These are phyloP conservation scores for Apotomis betuletana DNA, from an alignment of 2,888 invertebrate species.

Conservation along the genomic window DNA sequence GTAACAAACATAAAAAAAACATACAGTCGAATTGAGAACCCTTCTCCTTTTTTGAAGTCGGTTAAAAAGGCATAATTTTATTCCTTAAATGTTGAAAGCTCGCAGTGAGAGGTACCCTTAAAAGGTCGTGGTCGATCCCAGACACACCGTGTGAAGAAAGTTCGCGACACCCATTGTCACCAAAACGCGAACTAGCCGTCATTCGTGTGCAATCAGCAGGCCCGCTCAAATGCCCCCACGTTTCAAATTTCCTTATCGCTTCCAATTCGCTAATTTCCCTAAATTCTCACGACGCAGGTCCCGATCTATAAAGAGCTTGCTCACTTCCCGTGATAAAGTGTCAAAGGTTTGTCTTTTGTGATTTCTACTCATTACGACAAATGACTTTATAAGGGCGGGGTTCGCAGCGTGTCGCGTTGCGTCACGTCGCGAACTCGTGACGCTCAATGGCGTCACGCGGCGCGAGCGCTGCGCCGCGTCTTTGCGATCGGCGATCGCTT, in stretches of 20 bases:
- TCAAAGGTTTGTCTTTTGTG: constrained; percentile 65
- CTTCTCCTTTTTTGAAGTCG: too few relatives aligned
- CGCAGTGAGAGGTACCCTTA: too few relatives aligned
- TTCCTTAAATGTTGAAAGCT: too few relatives aligned
- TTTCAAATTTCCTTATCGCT: constrained; percentile 46
- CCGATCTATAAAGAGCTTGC: constrained; percentile 37
- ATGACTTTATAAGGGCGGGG: constrained; percentile 52
- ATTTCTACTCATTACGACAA: constrained; percentile 49
- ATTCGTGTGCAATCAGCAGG: constrained; percentile 25
- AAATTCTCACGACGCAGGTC: constrained; percentile 35
- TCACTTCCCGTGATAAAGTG: constrained; percentile 47
- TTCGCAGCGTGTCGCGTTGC: constrained; percentile 48
- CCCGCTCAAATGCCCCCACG: constrained; percentile 43
- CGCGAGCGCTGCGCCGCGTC: constrained; percentile 64
- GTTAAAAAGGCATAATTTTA: too few relatives aligned
- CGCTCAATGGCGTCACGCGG: constrained; percentile 66
- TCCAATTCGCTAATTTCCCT: constrained; percentile 40
- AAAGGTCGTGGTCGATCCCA: not conserved
- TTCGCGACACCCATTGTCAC: constrained; percentile 17
- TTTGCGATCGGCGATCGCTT: constrained; percentile 44
- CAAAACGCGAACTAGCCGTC: constrained; percentile 22
- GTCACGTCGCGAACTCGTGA: constrained; percentile 61
- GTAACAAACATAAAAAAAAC: too few relatives aligned
- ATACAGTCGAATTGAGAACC: too few relatives aligned
- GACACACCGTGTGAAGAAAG: constrained; percentile 18